phyloP scores from a whole-genome alignment of 2,888 invertebrate species.

The Cyclophora albipunctata region DNA sequence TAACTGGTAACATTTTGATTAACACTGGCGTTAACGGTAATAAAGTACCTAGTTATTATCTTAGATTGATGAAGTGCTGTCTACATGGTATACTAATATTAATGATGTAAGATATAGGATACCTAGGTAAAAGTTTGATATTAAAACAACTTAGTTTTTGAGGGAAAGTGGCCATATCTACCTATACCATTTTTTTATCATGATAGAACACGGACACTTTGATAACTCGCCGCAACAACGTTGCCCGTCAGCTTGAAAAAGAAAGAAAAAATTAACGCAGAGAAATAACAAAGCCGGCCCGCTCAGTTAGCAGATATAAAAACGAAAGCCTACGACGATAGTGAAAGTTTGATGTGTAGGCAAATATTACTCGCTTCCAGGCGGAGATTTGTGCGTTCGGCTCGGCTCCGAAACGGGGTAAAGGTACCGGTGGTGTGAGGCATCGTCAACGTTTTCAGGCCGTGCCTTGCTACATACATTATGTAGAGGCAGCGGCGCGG shows the following conservation, averaged over 20 bases:
- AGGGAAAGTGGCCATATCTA: too few relatives aligned
- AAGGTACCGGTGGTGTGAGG: conserved; percentile 43
- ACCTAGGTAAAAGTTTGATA: too few relatives aligned
- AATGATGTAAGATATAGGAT: too few relatives aligned
- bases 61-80: too few relatives aligned
- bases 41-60: too few relatives aligned
- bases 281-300: conserved; percentile 59
- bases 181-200: too few relatives aligned
- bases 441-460: conserved; percentile 37
- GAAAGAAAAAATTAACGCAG: conserved; percentile 34
- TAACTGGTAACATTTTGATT: too few relatives aligned
- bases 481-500: conserved; percentile 43
- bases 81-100: too few relatives aligned
- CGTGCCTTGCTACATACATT: conserved; percentile 45
- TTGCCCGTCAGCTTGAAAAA: conserved; percentile 33
- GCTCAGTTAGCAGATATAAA: conserved; percentile 59
- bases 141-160: too few relatives aligned
- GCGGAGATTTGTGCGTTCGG: conserved; percentile 68
- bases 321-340: conserved; percentile 70
- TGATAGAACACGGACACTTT: too few relatives aligned
- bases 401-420: conserved; percentile 56
- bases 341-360: conserved; percentile 76
- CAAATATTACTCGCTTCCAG: conserved; percentile 69
- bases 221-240: conserved; percentile 16
- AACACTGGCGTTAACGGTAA: too few relatives aligned